Base-by-base conservation (phyloP, 1,140 invertebrate genomes). In the Papilio glaucus region DNA sequence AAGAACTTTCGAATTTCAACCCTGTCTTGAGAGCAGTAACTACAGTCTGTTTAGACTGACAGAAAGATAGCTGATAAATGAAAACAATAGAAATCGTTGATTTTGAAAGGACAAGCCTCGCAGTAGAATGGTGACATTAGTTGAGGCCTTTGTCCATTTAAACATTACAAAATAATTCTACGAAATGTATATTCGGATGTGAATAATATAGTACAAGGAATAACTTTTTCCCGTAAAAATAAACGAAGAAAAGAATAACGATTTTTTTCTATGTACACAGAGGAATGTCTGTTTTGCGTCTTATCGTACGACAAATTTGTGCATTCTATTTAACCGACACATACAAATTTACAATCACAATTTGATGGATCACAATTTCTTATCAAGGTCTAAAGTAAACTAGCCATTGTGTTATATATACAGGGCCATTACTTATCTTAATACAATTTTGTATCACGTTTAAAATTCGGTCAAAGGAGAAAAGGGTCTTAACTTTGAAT, bases 341-440 rank as follows among this genome's bases (percentile, higher is more conserved):
- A 26, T 39, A 68, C 39, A 67, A 67, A 33, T 42, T 24, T 45
- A 42, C 38, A 42, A 26, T 68, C 38, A 68, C 41, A 68, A 45
- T 68, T 42, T 68, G 65, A 68, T 68, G 65, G 65, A 68, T 68
- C 21, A 68, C 65, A 68, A 29, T 42, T 33, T 29, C 39, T 68
- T 68, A 68, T 68, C 65, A 42, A 45, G 13, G 21, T 42, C 21
- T 41, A 13, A 13, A 68, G 38, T 68, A 68, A 68, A 68, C 65
- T 68, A 42, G 65, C 65, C 41, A 68, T 68, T 68, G 65, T 68
- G 65, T 68, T 68, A 68, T 15, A 68, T 26, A n/a, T n/a, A n/a
- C 45, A 42, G 38, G 24, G 21, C 41, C 39, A 68, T 57, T 57
- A 68, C 38, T 68, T 68, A 68, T 68, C 65, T 68, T 68, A 68